Evolutionary conservation across 2,113 vertebrate species (phyloP).

Genomic region (Prunella fulvescens): DNA sequence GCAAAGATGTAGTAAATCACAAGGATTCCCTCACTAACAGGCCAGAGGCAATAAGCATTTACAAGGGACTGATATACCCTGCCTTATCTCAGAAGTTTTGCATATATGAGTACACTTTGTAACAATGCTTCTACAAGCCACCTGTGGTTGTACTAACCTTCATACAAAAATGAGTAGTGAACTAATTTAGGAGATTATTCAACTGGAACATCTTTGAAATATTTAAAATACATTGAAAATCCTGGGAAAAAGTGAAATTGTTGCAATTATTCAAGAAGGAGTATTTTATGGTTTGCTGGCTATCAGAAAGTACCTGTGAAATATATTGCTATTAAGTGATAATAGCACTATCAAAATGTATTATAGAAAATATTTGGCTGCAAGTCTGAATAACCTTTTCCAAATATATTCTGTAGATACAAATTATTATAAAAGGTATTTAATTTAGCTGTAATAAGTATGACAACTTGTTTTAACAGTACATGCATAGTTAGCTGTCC

Average conservation of each 20-base stretch:
- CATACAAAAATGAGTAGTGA: background rate
- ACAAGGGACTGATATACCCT: background rate
- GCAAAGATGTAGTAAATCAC: background rate
- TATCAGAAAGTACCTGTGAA: background rate
- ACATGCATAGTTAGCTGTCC: background rate
- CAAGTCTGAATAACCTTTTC: slow-evolving; percentile 7
- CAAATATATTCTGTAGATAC: background rate
- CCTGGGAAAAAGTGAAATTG: background rate
- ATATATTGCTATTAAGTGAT: background rate
- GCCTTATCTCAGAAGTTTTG: background rate
- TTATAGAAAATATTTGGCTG: background rate
- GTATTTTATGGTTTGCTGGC: background rate
- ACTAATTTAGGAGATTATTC: background rate
- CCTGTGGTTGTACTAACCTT: background rate
- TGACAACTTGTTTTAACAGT: background rate
- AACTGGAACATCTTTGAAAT: background rate
- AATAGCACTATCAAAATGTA: background rate
- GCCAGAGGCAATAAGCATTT: background rate
- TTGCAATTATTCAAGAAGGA: background rate
- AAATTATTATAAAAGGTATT: background rate
- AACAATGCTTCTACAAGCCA: background rate
- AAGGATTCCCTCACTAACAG: background rate
- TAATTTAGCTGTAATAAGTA: background rate
- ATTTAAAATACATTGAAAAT: background rate
- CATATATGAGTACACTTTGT: background rate